Percentiles rank a stretch among this genome's conserved stretches.
Conservation (phyloP, 2,113 vertebrate species). For the Semnopithecus entellus region DNA sequence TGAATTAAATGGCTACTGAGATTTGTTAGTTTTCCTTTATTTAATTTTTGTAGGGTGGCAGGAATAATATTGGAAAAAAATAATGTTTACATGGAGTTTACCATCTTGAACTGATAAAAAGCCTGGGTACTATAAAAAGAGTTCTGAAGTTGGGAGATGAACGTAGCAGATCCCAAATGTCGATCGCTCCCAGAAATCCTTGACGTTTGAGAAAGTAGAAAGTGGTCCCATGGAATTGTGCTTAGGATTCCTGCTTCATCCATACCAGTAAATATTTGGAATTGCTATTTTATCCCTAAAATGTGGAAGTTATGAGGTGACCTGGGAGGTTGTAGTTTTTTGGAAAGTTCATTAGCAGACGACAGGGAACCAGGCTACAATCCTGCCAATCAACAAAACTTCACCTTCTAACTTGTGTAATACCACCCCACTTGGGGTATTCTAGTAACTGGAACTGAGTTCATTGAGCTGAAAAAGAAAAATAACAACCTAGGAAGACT, state of each 20-base stretch:
- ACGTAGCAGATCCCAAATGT: background rate
- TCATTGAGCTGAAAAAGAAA: background rate
- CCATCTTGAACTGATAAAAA: background rate
- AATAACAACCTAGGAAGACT: background rate
- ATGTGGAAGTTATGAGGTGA: background rate
- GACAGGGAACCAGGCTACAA: no score
- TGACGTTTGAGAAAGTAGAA: background rate
- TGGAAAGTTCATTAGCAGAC: background rate
- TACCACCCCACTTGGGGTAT: no score
- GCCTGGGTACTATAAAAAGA: background rate
- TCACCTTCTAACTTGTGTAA: background rate
- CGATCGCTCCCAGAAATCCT: background rate
- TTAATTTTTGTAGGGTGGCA: background rate
- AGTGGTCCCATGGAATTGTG: no score
- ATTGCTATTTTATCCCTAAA: background rate
- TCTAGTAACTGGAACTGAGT: background rate
- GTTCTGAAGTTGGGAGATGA: background rate
- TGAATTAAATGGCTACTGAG: background rate
- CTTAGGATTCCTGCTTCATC: background rate
- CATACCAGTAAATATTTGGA: background rate
- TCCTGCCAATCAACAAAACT: background rate
- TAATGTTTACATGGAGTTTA: background rate
- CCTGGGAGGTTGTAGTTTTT: background rate
- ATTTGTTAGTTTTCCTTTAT: background rate
- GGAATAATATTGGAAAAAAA: background rate